Percentiles rank a stretch among this genome's conserved stretches.
phyloP scores from a whole-genome alignment of 2,113 vertebrate species.

The Myocastor coypus region DNA sequence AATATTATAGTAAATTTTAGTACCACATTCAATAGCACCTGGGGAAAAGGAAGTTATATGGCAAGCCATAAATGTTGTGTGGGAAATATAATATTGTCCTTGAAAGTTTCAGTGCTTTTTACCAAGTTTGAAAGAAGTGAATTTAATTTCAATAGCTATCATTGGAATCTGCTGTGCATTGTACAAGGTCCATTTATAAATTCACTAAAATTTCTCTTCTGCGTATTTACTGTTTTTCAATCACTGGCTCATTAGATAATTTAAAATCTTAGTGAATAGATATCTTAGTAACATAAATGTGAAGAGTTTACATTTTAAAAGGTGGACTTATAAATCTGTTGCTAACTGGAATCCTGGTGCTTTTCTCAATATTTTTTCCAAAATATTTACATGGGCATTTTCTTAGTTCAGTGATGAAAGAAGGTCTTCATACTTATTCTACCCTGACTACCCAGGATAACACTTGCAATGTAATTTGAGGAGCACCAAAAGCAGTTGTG shows the following conservation, averaged over 20 bases:
- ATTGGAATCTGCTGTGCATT: constrained; percentile 45
- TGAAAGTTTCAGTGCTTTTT: constrained; percentile 49
- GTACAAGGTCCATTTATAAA: constrained; percentile 49
- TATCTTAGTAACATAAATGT: constrained; percentile 7
- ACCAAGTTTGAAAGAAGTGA: constrained; percentile 56
- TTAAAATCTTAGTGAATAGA: constrained; percentile 51
- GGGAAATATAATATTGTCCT: constrained; percentile 60
- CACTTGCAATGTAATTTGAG: background rate
- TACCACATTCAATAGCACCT: background rate
- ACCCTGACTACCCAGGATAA: background rate
- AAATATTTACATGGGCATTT: background rate
- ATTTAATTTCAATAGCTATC: constrained; percentile 59
- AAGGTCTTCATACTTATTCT: background rate
- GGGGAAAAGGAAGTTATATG: constrained; percentile 37
- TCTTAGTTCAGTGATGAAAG: background rate
- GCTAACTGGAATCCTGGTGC: background rate
- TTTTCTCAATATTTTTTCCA: background rate
- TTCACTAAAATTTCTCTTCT: constrained; percentile 38
- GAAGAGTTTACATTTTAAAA: background rate
- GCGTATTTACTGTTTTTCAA: constrained; percentile 43
- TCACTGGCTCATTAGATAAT: background rate
- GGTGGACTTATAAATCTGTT: background rate
- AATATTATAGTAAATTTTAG: constrained; percentile 31
- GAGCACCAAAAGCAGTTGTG: background rate
- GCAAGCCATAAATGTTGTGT: constrained; percentile 31